Evolutionary conservation across 2,888 invertebrate genomes (phyloP).

Genomic region (Drosophila differens): DNA sequence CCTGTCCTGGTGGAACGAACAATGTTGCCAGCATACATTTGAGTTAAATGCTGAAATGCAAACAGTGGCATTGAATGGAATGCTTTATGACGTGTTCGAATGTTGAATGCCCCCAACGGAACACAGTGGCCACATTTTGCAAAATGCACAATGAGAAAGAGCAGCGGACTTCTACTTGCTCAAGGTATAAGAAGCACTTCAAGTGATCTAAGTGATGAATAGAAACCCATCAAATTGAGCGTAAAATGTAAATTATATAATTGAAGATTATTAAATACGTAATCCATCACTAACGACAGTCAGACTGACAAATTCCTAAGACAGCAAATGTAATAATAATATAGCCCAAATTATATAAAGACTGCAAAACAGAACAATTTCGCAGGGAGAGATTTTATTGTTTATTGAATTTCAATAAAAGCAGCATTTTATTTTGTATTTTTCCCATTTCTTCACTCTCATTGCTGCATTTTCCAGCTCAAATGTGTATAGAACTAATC

Average conservation of each 20-base stretch:
- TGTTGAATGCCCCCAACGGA: slow-evolving; percentile 3
- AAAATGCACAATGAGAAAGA: not conserved
- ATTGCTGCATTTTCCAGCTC: not conserved
- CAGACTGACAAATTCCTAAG: not conserved
- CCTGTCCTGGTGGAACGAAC: slow-evolving; percentile 25
- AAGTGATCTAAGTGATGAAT: not conserved
- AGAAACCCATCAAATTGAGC: not conserved
- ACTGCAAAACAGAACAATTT: not conserved
- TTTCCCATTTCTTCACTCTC: not conserved
- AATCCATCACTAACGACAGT: not conserved
- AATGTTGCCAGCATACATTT: slow-evolving; percentile 30
- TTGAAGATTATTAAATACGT: not conserved
- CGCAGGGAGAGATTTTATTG: not conserved
- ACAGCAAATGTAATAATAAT: not conserved
- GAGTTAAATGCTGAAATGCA: slow-evolving; percentile 25
- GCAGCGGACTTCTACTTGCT: not conserved
- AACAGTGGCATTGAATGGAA: slow-evolving; percentile 16
- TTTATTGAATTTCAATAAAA: not conserved
- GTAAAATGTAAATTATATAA: not conserved
- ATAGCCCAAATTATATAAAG: not conserved
- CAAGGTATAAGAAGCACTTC: not conserved
- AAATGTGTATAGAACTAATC: not conserved
- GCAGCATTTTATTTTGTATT: not conserved
- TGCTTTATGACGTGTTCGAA: slow-evolving; percentile 26
- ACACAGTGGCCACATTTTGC: not conserved